Evolutionary conservation across 2,888 invertebrate species (phyloP).

Genomic region (Sarcophaga caerulescens): DNA sequence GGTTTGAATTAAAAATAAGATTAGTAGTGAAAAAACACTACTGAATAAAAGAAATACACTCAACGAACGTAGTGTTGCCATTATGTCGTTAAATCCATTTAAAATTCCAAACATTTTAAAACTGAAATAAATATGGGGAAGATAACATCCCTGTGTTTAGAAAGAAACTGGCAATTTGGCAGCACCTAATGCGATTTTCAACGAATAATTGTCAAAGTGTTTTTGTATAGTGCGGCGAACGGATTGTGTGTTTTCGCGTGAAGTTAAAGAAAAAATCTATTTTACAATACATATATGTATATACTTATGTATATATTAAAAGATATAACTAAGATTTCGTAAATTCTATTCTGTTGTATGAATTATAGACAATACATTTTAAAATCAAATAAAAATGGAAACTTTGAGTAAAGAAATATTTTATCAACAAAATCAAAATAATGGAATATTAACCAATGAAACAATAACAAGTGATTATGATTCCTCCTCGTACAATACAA

Average conservation of each 20-base stretch:
- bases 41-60: too few species aligned
- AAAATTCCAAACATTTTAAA: too few species aligned
- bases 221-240: slow-evolving; percentile 38
- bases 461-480: slow-evolving; percentile 58
- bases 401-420: slow-evolving; percentile 57
- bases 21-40: too few species aligned
- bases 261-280: slow-evolving; percentile 27
- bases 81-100: too few species aligned
- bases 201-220: slow-evolving; percentile 50
- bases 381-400: slow-evolving; percentile 51
- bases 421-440: slow-evolving; percentile 50
- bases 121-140: too few species aligned
- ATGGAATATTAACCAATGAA: slow-evolving; percentile 39
- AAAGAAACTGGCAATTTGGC: not conserved
- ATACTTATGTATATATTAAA: slow-evolving; percentile 1
- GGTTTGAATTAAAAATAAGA: too few species aligned
- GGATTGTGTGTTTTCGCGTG: slow-evolving; percentile 28
- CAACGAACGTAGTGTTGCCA: too few species aligned
- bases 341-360: not conserved
- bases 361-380: not conserved
- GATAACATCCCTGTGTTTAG: too few species aligned
- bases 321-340: slow-evolving; percentile 17
- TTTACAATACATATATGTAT: slow-evolving; percentile 29
- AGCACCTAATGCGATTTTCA: not conserved
- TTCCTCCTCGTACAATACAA: slow-evolving; percentile 54